Evolutionary conservation across 2,888 invertebrate genomes (phyloP).

Genomic region (Cordilura impudica): DNA sequence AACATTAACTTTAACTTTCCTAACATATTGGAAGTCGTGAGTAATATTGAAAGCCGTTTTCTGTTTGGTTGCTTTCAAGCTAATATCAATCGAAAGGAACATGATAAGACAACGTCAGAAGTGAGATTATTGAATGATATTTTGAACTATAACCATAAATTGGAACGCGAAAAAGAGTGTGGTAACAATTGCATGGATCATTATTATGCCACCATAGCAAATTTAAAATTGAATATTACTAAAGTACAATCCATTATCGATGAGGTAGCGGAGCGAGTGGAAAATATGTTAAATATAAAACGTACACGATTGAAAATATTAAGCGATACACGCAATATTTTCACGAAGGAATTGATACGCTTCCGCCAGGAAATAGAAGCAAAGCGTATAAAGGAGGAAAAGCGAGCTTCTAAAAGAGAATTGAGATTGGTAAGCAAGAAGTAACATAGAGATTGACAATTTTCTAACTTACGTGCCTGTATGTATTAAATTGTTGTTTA

Average conservation of each 20-base stretch:
- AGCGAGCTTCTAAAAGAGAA: neutral
- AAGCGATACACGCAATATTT: constrained; percentile 40
- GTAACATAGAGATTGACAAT: no score
- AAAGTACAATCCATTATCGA: constrained; percentile 42
- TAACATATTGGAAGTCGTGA: no score
- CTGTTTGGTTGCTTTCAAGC: no score
- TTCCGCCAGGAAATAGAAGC: constrained; percentile 55
- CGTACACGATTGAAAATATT: constrained; percentile 52
- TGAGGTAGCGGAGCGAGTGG: constrained; percentile 40
- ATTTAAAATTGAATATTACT: constrained; percentile 45
- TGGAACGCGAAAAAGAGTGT: neutral
- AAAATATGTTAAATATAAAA: constrained; percentile 33
- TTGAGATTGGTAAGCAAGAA: constrained; percentile 1
- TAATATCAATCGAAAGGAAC: no score
- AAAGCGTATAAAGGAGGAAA: constrained; percentile 5
- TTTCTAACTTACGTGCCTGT: no score
- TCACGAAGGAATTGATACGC: constrained; percentile 52
- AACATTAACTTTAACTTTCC: no score
- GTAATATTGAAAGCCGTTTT: no score
- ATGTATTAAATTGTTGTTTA: neutral
- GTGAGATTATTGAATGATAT: no score
- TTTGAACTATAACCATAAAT: neutral
- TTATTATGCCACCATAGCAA: constrained; percentile 35
- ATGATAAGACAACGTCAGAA: no score
- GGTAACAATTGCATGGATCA: constrained; percentile 34